Evolutionary conservation across 2,888 invertebrate genomes (phyloP).

Genomic region (Romanomermis culicivorax): DNA sequence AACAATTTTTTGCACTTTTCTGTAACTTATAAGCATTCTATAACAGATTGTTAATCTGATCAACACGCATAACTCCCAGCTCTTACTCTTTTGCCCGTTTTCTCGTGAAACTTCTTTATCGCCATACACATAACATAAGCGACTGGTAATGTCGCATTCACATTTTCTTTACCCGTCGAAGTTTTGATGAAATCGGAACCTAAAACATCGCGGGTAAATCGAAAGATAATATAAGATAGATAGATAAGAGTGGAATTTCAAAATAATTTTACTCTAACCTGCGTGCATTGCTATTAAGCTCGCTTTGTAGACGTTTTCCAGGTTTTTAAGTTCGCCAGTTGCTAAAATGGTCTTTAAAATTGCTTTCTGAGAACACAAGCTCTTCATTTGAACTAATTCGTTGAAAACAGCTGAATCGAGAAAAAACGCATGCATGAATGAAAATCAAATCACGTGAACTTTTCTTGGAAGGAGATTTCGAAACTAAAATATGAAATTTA

Average conservation of each 20-base stretch:
- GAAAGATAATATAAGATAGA: background rate
- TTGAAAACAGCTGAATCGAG: slow-evolving; percentile 49
- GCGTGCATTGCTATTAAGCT: slow-evolving; percentile 71
- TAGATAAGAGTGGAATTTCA: background rate
- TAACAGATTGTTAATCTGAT: too few species aligned
- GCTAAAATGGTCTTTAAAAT: slow-evolving; percentile 82
- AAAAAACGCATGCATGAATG: too few species aligned
- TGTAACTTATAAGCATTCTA: too few species aligned
- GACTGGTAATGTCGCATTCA: slow-evolving; percentile 75
- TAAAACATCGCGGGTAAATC: slow-evolving; percentile 31
- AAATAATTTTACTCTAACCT: slow-evolving; percentile 29
- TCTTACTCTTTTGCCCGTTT: slow-evolving; percentile 43
- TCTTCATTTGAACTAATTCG: slow-evolving; percentile 58
- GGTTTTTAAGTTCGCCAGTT: slow-evolving; percentile 53
- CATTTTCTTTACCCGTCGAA: slow-evolving; percentile 76
- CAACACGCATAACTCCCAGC: too few species aligned
- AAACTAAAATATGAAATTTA: too few species aligned
- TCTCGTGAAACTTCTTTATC: slow-evolving; percentile 49
- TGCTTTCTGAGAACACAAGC: slow-evolving; percentile 46
- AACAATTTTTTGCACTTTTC: too few species aligned
- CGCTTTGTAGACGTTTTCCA: slow-evolving; percentile 46
- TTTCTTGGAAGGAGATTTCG: too few species aligned
- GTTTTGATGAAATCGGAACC: slow-evolving; percentile 97
- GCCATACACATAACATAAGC: slow-evolving; percentile 84
- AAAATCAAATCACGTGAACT: too few species aligned